A percentile compares a stretch with the other conserved stretches of the same genome.
Conservation (phyloP, 1,140 invertebrate genomes). For the Hyposmocoma kahamanoa region DNA sequence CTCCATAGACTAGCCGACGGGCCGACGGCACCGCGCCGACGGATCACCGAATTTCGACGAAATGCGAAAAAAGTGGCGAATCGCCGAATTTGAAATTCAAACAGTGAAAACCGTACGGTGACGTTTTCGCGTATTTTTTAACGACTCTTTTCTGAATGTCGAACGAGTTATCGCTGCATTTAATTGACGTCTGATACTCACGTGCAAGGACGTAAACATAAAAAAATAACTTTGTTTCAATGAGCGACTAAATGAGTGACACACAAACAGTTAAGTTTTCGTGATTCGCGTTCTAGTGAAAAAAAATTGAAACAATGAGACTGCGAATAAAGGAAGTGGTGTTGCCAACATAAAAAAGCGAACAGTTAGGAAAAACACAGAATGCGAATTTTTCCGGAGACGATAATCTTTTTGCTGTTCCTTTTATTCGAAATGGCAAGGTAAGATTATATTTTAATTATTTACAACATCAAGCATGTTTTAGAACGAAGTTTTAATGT, state of each 20-base stretch:
- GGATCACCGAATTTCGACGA: conserved; percentile 26
- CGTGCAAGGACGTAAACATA: not conserved
- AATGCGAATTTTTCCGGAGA: conserved; percentile 43
- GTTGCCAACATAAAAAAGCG: conserved; percentile 62
- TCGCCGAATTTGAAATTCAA: not conserved
- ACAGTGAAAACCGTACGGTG: not conserved
- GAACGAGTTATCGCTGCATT: conserved; percentile 19
- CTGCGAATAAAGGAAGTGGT: conserved; percentile 43
- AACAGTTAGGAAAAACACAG: conserved; percentile 38
- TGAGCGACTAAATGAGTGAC: conserved; percentile 25
- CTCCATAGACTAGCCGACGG: conserved; percentile 28
- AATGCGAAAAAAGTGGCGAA: conserved; percentile 16
- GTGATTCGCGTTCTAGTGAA: not conserved
- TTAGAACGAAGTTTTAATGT: no score
- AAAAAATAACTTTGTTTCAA: not conserved
- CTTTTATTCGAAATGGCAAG: conserved; percentile 53
- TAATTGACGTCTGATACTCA: not conserved
- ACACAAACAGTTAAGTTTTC: not conserved
- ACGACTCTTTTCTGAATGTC: not conserved
- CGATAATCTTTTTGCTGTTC: conserved; percentile 46
- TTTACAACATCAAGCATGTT: not conserved
- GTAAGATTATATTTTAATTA: conserved; percentile 35
- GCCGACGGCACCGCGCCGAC: conserved; percentile 47
- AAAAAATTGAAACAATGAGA: conserved; percentile 53
- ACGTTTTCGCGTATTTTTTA: not conserved